phyloP scores from a whole-genome alignment of 2,113 vertebrate species.

The Cyprinodon brontotheroides region DNA sequence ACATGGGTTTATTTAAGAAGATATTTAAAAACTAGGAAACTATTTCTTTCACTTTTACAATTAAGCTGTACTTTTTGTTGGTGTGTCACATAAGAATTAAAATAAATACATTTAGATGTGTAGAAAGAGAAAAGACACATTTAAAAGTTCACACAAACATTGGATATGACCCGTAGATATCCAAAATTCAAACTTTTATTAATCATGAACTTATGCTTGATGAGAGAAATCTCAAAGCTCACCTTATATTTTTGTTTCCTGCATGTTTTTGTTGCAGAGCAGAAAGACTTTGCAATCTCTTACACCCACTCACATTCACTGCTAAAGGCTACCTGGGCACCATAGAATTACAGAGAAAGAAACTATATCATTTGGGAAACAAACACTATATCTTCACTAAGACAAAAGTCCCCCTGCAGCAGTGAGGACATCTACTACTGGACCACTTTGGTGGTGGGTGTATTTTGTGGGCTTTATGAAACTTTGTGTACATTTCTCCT shows the following conservation, averaged over 20 bases:
- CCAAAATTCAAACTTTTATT: not conserved
- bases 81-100: not conserved
- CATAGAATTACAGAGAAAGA: conserved; percentile 48
- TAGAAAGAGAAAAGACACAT: not conserved
- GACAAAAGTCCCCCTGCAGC: conserved; percentile 44
- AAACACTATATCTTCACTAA: conserved; percentile 26
- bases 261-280: not conserved
- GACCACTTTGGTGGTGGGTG: conserved; percentile 24
- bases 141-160: not conserved
- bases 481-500: conserved; percentile 6
- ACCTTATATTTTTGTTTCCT: not conserved
- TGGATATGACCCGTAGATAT: not conserved
- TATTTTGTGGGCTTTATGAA: conserved; percentile 28
- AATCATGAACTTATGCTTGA: not conserved
- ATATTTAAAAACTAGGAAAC: not conserved
- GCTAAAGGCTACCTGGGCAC: conserved; percentile 54
- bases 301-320: conserved; percentile 28
- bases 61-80: not conserved
- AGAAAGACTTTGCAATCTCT: conserved; percentile 18
- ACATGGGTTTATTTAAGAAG: not conserved
- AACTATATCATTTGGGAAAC: conserved; percentile 56
- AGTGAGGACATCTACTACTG: conserved; percentile 37
- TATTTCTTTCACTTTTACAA: not conserved
- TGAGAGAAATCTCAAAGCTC: not conserved
- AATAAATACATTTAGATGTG: not conserved